Percentiles rank a stretch among this genome's conserved stretches.
Evolutionary conservation across 2,888 invertebrate species (phyloP).

Genomic region (Autographa gamma): DNA sequence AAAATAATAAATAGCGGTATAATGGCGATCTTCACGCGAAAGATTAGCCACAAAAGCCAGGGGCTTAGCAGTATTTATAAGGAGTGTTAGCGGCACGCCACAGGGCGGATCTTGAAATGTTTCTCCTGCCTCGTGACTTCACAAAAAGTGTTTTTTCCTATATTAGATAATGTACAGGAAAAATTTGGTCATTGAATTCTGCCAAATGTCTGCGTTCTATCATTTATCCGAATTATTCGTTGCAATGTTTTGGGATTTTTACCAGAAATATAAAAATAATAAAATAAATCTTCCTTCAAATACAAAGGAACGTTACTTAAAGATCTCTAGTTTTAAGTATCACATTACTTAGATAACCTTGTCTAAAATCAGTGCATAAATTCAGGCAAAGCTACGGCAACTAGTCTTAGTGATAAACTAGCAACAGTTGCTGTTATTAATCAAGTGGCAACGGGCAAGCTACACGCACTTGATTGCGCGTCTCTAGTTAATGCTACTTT

Average conservation of each 20-base stretch:
- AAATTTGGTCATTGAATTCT: constrained; percentile 50
- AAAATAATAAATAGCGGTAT: constrained; percentile 87
- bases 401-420: constrained; percentile 31
- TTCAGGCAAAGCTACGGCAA: constrained; percentile 26
- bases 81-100: constrained; percentile 84
- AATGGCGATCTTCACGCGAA: constrained; percentile 87
- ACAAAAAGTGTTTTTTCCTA: constrained; percentile 59
- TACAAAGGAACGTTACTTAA: not conserved
- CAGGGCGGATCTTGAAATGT: constrained; percentile 70
- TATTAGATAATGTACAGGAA: constrained; percentile 47
- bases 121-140: constrained; percentile 60
- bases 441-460: constrained; percentile 47
- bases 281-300: not conserved
- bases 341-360: not conserved
- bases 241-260: constrained; percentile 12
- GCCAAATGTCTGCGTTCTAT: constrained; percentile 32
- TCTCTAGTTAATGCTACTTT: constrained; percentile 60
- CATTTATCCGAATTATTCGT: constrained; percentile 14
- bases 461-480: constrained; percentile 54
- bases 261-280: not conserved
- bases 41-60: constrained; percentile 88
- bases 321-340: not conserved
- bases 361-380: constrained; percentile 15
- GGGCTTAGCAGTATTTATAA: constrained; percentile 88
- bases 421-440: constrained; percentile 49